Evolutionary conservation across 1,140 invertebrate genomes (phyloP).

Genomic region (Euglossa dilemma): DNA sequence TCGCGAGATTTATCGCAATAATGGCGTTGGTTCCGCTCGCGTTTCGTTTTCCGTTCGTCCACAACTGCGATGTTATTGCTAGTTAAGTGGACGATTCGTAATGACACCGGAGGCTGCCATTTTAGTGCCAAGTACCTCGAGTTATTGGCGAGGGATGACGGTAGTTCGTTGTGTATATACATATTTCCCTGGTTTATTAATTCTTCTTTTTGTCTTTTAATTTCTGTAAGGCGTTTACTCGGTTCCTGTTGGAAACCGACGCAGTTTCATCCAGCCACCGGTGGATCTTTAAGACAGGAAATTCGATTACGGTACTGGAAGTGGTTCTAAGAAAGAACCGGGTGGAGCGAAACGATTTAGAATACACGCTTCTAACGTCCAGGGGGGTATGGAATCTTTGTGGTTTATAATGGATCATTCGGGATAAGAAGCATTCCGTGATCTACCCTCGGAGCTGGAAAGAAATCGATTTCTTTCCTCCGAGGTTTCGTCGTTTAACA

Average conservation of each 20-base stretch:
- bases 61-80: slow-evolving; percentile 70
- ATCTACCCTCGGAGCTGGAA: too few relatives aligned
- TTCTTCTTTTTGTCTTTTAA: too few relatives aligned
- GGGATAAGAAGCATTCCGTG: too few relatives aligned
- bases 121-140: slow-evolving; percentile 72
- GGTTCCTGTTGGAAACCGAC: not conserved
- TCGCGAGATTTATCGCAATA: too few relatives aligned
- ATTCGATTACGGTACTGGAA: not conserved
- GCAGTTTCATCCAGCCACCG: not conserved
- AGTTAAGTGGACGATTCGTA: slow-evolving; percentile 72
- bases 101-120: slow-evolving; percentile 74
- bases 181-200: too few relatives aligned
- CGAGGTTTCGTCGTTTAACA: too few relatives aligned
- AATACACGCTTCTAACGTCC: too few relatives aligned
- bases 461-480: too few relatives aligned
- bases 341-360: not conserved
- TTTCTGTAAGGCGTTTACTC: not conserved
- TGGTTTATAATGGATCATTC: not conserved
- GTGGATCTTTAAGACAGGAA: not conserved
- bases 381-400: not conserved
- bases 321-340: not conserved
- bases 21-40: slow-evolving; percentile 54
- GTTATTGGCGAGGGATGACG: slow-evolving; percentile 71
- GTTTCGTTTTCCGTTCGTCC: slow-evolving; percentile 66
- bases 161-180: slow-evolving; percentile 51